A percentile compares a stretch with the other conserved stretches of the same genome.
Conservation (phyloP, 2,797 vertebrate genomes). For the Iguana delicatissima region DNA sequence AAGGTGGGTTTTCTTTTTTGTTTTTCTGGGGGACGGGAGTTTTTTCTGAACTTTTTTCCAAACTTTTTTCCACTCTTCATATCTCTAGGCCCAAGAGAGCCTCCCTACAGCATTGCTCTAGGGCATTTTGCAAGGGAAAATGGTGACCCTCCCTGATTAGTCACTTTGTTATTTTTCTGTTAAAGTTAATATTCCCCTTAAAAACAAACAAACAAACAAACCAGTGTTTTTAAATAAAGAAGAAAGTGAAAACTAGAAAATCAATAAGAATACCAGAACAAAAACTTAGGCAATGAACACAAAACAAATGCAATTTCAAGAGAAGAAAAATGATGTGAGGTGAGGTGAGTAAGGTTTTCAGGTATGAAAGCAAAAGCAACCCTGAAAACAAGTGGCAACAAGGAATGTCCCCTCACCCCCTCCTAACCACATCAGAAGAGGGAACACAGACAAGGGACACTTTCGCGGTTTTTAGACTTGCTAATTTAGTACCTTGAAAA, state of each 20-base stretch:
- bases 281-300: not conserved
- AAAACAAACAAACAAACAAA: not conserved
- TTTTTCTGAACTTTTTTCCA: too few species aligned
- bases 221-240: not conserved
- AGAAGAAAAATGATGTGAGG: not conserved
- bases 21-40: too few species aligned
- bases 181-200: too few species aligned
- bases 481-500: constrained; percentile 45
- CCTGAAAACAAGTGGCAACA: not conserved
- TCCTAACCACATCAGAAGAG: not conserved
- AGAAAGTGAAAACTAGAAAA: not conserved
- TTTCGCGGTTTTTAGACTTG: constrained; percentile 29
- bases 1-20: too few species aligned
- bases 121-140: too few species aligned
- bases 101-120: too few species aligned
- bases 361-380: not conserved
- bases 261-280: not conserved
- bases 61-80: too few species aligned
- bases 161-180: too few species aligned
- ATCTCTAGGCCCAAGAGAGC: too few species aligned
- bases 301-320: not conserved
- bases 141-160: too few species aligned
- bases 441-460: not conserved
- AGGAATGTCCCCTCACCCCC: not conserved
- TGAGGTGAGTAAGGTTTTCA: not conserved